Base-by-base conservation (phyloP, 2,113 vertebrate genomes). In the Grus americana region DNA sequence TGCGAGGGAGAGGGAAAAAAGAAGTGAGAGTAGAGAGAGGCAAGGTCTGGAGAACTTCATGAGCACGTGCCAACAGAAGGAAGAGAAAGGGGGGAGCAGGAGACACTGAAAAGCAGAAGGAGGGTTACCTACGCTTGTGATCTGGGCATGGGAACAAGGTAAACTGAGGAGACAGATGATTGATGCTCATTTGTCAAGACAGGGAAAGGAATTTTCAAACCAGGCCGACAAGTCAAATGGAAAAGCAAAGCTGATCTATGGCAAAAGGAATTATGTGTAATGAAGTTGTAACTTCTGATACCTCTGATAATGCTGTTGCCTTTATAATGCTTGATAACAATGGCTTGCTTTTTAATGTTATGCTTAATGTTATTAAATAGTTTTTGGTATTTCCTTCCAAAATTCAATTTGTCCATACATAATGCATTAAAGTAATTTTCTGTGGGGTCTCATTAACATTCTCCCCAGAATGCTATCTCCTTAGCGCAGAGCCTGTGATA, bases 261-360 rank as follows among this genome's bases (percentile, higher is more conserved):
- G 58, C 50, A 79, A 57, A 72, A 91, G 36, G 24, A 65, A 55
- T 82, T 62, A 57, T 16, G 3, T 79, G 26, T 47, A n/a, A 73
- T 38, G 36, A 84, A 86, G 20, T 66, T 89, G n/a, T 34, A 68
- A 71, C 55, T 84, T 92, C 23, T 86, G 88, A 67, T 71, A 50
- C 40, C 52, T 78, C 30, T 93, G n/a, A 40, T 86, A 57, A 40
- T 76, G 32, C 46, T 67, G 16, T 79, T 54, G 59, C 23, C 34
- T 97, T 90, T 74, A 44, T 73, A 90, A 73, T 72, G 70, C 54
- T 79, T 66, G 49, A 79, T 85, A 82, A 76, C 49, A 90, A 27
- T 82, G 27, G 26, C 44, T 95, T 90, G 78, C 38, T 90, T 91
- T 95, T 90, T 79, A 93, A 89, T 86, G 20, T 58, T 72, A 87